A percentile compares a stretch with the other conserved stretches of the same genome.
These are phyloP conservation scores for Atethmia centrago DNA, from an alignment of 2,888 invertebrate species.

Conservation along the genomic window DNA sequence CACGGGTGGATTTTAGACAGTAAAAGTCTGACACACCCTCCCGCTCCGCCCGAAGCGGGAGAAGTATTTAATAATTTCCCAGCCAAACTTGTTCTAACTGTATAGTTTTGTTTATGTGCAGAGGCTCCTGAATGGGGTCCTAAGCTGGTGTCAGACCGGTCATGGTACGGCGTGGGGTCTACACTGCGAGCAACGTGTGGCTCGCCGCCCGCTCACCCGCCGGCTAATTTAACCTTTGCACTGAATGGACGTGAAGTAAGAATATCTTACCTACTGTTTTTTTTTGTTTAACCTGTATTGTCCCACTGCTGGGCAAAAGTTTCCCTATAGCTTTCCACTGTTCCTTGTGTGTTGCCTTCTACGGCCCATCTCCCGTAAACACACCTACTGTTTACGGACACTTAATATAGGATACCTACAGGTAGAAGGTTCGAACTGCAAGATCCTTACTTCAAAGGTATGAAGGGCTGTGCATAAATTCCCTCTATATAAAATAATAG, in stretches of 20 bases:
- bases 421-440: background rate
- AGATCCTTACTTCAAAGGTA: background rate
- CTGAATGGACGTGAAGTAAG: slow-evolving; percentile 92
- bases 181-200: slow-evolving; percentile 93
- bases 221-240: slow-evolving; percentile 93
- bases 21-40: too few species aligned
- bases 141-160: slow-evolving; percentile 92
- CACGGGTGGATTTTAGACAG: too few species aligned
- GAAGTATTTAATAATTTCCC: too few species aligned
- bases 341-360: too few species aligned
- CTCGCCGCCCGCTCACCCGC: slow-evolving; percentile 92
- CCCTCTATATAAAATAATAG: background rate
- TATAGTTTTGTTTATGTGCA: slow-evolving; percentile 73
- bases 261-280: background rate
- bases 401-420: too few species aligned
- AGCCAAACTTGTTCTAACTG: too few species aligned
- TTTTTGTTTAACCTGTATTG: too few species aligned
- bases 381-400: too few species aligned
- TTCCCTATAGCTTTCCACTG: too few species aligned
- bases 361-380: too few species aligned
- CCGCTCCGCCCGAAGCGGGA: too few species aligned
- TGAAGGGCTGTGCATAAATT: background rate
- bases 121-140: slow-evolving; percentile 93
- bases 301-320: too few species aligned
- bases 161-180: slow-evolving; percentile 93